phyloP scores from a whole-genome alignment of 2,797 vertebrate species.

The Glossophaga mutica region DNA sequence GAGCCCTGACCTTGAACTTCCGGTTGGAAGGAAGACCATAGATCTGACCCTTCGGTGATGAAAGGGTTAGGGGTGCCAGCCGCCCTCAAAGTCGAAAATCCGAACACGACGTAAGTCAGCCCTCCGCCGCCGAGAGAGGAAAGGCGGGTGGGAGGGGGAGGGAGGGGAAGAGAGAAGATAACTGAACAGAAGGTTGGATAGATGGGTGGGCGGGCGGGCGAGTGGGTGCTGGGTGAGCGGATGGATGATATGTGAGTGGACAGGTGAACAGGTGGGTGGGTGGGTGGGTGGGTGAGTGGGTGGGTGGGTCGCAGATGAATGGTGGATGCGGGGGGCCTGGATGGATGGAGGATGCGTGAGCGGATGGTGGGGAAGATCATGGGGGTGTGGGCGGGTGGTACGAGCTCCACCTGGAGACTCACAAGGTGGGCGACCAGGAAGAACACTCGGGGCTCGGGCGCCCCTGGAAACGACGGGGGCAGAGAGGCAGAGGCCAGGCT shows the following conservation, averaged over 20 bases:
- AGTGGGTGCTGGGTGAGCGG: background rate
- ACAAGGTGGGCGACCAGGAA: background rate
- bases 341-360: too few species aligned
- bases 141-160: background rate
- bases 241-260: background rate
- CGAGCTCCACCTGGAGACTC: background rate
- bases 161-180: background rate
- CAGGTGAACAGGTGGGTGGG: fast-evolving
- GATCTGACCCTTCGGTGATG: background rate
- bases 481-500: fast-evolving
- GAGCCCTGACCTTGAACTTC: background rate
- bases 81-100: background rate
- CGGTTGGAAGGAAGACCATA: background rate
- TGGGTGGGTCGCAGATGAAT: too few species aligned
- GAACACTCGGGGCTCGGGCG: background rate
- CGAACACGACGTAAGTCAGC: fast-evolving
- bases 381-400: background rate
- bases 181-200: fast-evolving
- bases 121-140: background rate
- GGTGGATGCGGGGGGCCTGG: too few species aligned
- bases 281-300: too few species aligned
- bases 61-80: too few species aligned
- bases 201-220: too few species aligned
- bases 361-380: too few species aligned
- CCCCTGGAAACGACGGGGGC: background rate